These are phyloP conservation scores for Chaenogobius annularis DNA, from an alignment of 2,113 vertebrate genomes.

Conservation along the genomic window DNA sequence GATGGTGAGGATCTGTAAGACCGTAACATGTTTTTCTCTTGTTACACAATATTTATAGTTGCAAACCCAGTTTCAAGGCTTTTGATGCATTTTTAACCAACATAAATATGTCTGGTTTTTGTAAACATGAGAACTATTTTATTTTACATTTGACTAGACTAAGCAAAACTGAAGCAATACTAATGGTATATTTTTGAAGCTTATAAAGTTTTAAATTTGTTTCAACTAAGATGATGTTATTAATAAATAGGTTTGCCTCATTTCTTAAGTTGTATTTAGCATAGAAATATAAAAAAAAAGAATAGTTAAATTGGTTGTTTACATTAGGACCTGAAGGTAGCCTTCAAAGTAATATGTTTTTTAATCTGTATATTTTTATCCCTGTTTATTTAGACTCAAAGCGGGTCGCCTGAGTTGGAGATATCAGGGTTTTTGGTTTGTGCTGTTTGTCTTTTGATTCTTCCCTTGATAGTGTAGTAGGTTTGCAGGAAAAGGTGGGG, in stretches of 20 bases:
- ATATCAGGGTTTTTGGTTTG: background rate
- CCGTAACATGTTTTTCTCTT: background rate
- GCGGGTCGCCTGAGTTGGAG: background rate
- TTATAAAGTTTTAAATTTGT: background rate
- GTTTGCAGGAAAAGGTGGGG: conserved; percentile 51
- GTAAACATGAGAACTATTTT: background rate
- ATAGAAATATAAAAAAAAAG: background rate
- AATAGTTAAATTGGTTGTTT: background rate
- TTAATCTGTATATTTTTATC: background rate
- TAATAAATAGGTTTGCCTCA: background rate
- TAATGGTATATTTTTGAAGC: background rate
- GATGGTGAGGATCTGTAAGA: background rate
- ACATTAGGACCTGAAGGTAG: background rate
- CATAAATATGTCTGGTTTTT: background rate
- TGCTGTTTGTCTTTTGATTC: conserved; percentile 43
- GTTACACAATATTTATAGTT: background rate
- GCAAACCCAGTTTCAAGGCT: background rate
- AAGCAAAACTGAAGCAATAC: background rate
- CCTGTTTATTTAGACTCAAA: background rate
- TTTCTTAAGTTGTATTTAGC: background rate
- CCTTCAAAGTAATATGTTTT: background rate
- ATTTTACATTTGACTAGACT: background rate
- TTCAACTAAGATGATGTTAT: background rate
- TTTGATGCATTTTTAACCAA: background rate
- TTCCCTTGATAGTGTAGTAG: conserved; percentile 36